Percentiles rank a stretch among this genome's conserved stretches.
Evolutionary conservation across 2,797 vertebrate species (phyloP).

Genomic region (Podarcis siculus): DNA sequence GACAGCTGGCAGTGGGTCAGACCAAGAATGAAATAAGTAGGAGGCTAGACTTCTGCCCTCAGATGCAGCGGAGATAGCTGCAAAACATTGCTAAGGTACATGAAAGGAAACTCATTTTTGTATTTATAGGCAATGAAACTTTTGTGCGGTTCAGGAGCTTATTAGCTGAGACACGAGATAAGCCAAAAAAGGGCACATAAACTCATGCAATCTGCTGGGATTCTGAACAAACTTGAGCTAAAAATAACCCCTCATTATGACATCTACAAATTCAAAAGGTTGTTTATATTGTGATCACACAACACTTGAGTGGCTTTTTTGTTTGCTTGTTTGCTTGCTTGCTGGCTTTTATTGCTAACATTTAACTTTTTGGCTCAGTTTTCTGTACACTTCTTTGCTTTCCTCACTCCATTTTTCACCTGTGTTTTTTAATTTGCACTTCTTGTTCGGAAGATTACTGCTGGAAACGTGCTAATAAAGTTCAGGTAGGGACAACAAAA

Average conservation of each 20-base stretch:
- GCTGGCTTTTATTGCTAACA: conserved; percentile 18
- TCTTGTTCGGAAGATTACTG: conserved; percentile 24
- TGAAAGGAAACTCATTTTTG: conserved; percentile 44
- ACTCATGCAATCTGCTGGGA: conserved; percentile 40
- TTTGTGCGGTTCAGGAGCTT: conserved; percentile 47
- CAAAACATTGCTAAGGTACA: conserved; percentile 24
- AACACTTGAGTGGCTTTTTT: conserved; percentile 23
- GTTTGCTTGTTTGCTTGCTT: not conserved
- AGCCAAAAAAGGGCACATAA: conserved; percentile 16
- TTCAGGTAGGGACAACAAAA: not conserved
- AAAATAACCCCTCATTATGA: conserved; percentile 67
- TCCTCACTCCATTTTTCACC: conserved; percentile 50
- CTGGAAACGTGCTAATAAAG: not conserved
- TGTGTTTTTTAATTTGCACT: conserved; percentile 57
- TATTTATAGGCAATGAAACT: conserved; percentile 58
- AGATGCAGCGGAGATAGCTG: not conserved
- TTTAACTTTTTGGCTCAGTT: conserved; percentile 65
- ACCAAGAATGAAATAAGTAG: not conserved
- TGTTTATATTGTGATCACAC: conserved; percentile 73
- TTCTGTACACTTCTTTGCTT: conserved; percentile 66
- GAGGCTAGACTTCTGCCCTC: not conserved
- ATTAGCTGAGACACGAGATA: conserved; percentile 60
- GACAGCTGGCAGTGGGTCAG: not conserved
- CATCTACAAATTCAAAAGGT: conserved; percentile 70
- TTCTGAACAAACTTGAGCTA: conserved; percentile 63